These are phyloP conservation scores for Amphipoea lucens DNA, from an alignment of 2,888 invertebrate species.

Conservation along the genomic window DNA sequence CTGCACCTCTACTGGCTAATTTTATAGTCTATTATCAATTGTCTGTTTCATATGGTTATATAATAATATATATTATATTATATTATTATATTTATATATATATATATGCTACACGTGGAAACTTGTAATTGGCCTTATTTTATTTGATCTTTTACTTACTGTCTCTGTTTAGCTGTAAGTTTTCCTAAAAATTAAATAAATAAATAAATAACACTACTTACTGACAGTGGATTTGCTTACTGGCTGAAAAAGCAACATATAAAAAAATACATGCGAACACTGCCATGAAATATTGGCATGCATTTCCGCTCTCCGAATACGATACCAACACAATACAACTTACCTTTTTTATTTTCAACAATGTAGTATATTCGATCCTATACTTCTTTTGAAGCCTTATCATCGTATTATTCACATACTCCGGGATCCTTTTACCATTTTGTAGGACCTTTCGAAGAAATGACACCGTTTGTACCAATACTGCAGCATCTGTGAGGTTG, in stretches of 20 bases:
- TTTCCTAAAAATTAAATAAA: too few species aligned
- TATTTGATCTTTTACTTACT: too few species aligned
- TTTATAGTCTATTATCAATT: too few species aligned
- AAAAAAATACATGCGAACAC: conserved; percentile 1
- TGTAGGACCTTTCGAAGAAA: conserved; percentile 29
- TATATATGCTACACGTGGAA: too few species aligned
- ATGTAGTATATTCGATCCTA: conserved; percentile 33
- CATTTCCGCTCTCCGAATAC: conserved; percentile 13
- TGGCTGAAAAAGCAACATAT: not conserved
- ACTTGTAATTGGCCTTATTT: too few species aligned
- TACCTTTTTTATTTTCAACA: conserved; percentile 43
- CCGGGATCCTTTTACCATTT: conserved; percentile 25
- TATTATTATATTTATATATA: too few species aligned
- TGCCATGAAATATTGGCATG: conserved; percentile 21
- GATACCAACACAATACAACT: conserved; percentile 23
- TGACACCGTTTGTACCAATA: conserved; percentile 30
- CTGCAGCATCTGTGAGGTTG: conserved; percentile 47
- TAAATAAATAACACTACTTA: not conserved
- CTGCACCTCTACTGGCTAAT: not conserved
- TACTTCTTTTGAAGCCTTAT: conserved; percentile 37
- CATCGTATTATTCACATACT: conserved; percentile 40
- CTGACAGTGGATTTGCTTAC: not conserved
- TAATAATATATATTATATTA: too few species aligned
- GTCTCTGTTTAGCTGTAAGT: too few species aligned
- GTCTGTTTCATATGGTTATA: too few species aligned